Base-by-base conservation (phyloP, 2,797 vertebrate genomes). In the Oryzias sinensis region DNA sequence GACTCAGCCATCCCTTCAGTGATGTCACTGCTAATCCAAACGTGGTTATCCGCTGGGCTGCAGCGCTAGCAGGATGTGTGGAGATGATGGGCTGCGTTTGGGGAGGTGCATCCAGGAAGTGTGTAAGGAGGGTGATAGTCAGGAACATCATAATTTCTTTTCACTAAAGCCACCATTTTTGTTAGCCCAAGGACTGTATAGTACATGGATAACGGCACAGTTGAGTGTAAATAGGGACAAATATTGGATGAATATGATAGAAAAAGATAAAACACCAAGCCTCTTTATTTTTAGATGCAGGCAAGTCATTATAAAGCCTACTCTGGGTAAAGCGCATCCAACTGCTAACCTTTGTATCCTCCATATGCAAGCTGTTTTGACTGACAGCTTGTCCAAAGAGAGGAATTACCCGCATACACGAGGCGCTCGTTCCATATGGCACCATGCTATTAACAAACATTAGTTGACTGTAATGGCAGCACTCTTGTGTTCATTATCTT, bases 1-100 rank as follows among this genome's bases (percentile, higher is more conserved):
- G 82, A 82, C 87, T 89, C 89, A 86, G 82, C 85, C 84, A 70
- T 89, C 85, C 83, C 81, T 85, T 83, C 81, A 68, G 83, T 91
- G 90, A 92, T 92, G 90, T 91, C 90, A 93, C 87, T 85, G 54
- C 69, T 93, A 94, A 94, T 93, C 93, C 90, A 85, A 67, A 80
- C 86, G 91, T 79, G 93, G 91, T 92, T 89, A 90, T 88, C 77
- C 79, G 77, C 72, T 66, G 83, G 89, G 89, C 81, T 89, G 85
- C 83, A 79, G 82, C 51, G 68, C 80, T 82, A 84, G 86, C 78
- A 80, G 77, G 74, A 80, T 77, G 59, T 52, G 69, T 67, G 68
- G 81, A 71, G 65, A 78, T 70, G 78, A 80, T 75, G 79, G 79
- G 77, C 59, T 68, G 68, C 77, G 68, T 79, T 82, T 69, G 60